phyloP scores from a whole-genome alignment of 2,113 vertebrate genomes.

The Macquaria ambigua region DNA sequence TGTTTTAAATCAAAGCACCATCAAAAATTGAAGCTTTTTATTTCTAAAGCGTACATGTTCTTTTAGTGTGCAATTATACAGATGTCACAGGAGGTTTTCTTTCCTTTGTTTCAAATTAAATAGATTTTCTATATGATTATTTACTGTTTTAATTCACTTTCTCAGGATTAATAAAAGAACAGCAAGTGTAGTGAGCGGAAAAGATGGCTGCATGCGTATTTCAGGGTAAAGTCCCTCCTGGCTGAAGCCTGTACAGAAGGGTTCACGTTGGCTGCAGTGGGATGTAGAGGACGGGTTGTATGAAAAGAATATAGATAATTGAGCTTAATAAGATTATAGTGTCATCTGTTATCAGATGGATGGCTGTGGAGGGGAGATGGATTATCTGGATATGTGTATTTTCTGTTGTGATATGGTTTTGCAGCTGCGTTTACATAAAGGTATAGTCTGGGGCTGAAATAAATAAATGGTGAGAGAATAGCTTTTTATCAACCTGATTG shows the following conservation, averaged over 20 bases:
- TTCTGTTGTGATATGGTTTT: slow-evolving; percentile 30
- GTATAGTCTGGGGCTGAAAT: slow-evolving; percentile 7
- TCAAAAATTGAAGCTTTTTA: slow-evolving; percentile 84
- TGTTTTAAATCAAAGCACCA: slow-evolving; percentile 74
- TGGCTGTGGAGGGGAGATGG: slow-evolving; percentile 1
- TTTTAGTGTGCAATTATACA: slow-evolving; percentile 89
- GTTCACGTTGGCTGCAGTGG: slow-evolving; percentile 71
- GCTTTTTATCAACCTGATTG: slow-evolving; percentile 51
- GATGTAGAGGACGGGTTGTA: slow-evolving; percentile 13
- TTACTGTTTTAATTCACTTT: slow-evolving; percentile 93
- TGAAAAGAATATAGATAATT: slow-evolving; percentile 43
- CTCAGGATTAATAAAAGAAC: slow-evolving; percentile 93
- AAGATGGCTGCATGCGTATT: slow-evolving; percentile 40
- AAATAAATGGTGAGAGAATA: slow-evolving; percentile 29
- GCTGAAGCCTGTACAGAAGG: slow-evolving; percentile 20
- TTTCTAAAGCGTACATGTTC: slow-evolving; percentile 85
- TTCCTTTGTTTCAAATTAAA: slow-evolving; percentile 78
- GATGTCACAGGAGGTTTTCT: slow-evolving; percentile 84
- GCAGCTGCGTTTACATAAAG: slow-evolving; percentile 50
- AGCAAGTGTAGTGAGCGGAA: slow-evolving; percentile 77
- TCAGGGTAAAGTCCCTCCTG: slow-evolving; percentile 30
- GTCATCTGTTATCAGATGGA: slow-evolving; percentile 26
- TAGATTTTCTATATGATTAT: slow-evolving; percentile 85
- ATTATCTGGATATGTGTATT: slow-evolving; percentile 25
- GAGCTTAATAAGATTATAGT: slow-evolving; percentile 33